Evolutionary conservation across 2,113 vertebrate species (phyloP).

Genomic region (Todiramphus chloris): DNA sequence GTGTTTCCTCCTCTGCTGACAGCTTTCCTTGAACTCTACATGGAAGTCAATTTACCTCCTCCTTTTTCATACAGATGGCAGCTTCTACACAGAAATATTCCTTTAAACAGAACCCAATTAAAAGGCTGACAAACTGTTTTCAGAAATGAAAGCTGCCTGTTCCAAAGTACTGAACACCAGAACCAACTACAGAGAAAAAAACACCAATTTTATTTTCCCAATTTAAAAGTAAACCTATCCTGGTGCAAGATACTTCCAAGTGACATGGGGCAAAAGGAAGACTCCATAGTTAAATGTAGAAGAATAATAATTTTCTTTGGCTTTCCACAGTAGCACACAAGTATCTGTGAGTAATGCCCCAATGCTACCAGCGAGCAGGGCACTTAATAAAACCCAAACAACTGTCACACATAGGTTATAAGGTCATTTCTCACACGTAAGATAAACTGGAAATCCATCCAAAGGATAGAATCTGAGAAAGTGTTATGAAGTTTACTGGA

Average conservation of each 20-base stretch:
- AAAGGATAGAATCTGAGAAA: slow-evolving; percentile 59
- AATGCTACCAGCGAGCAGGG: slow-evolving; percentile 57
- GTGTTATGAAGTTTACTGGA: slow-evolving; percentile 65
- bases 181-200: neutral
- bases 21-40: slow-evolving; percentile 10
- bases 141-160: neutral
- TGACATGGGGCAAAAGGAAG: slow-evolving; percentile 49
- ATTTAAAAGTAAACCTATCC: neutral
- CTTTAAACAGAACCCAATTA: slow-evolving; percentile 23
- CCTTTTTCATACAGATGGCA: neutral
- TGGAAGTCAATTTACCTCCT: slow-evolving; percentile 26
- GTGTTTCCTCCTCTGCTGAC: neutral
- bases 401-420: slow-evolving; percentile 77
- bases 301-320: slow-evolving; percentile 71
- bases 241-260: slow-evolving; percentile 30
- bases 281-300: slow-evolving; percentile 58
- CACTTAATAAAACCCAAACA: slow-evolving; percentile 79
- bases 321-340: slow-evolving; percentile 58
- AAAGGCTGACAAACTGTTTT: neutral
- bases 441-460: slow-evolving; percentile 75
- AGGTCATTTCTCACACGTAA: slow-evolving; percentile 78
- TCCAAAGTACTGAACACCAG: neutral
- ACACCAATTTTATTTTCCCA: neutral
- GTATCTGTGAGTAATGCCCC: slow-evolving; percentile 73
- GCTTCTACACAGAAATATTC: slow-evolving; percentile 1